Conservation (phyloP, 2,797 vertebrate species). For the Malacoctenus gilli region DNA sequence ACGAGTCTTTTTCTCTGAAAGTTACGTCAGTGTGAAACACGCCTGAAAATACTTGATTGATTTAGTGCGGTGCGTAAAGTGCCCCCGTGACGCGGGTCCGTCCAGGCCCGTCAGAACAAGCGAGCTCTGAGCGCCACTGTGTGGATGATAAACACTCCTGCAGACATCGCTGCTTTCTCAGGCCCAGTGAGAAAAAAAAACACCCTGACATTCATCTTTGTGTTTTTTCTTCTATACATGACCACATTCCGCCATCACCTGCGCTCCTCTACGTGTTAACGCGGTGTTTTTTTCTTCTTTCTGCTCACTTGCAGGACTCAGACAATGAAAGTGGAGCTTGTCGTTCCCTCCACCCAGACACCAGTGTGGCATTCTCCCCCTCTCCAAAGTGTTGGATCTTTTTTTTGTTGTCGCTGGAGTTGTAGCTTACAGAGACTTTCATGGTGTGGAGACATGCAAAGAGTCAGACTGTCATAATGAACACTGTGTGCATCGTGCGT, state of each 20-base stretch:
- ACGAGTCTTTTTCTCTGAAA: too few relatives aligned
- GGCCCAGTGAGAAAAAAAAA: conserved; percentile 19
- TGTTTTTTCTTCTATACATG: too few relatives aligned
- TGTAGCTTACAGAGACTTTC: conserved; percentile 44
- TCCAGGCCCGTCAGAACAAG: conserved; percentile 12
- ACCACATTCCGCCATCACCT: conserved; percentile 12
- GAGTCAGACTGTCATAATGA: conserved; percentile 21
- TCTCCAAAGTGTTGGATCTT: too few relatives aligned
- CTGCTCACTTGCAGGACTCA: conserved; percentile 57
- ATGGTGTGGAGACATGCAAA: conserved; percentile 22
- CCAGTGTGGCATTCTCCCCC: conserved; percentile 21
- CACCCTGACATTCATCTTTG: conserved; percentile 14
- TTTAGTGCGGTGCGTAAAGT: too few relatives aligned
- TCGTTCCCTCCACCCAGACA: conserved; percentile 29
- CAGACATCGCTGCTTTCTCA: conserved; percentile 24
- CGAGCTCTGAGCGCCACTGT: conserved; percentile 64
- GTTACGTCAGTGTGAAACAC: too few relatives aligned
- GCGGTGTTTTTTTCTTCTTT: conserved; percentile 39
- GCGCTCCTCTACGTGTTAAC: conserved; percentile 31
- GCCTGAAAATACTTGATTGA: too few relatives aligned
- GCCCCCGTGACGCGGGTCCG: neutral
- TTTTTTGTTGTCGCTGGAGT: conserved; percentile 37
- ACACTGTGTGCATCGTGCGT: conserved; percentile 39
- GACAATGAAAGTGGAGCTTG: conserved; percentile 33
- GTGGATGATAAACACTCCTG: conserved; percentile 52